A percentile compares a stretch with the other conserved stretches of the same genome.
Conservation (phyloP, 2,113 vertebrate genomes). For the Catagonus wagneri region DNA sequence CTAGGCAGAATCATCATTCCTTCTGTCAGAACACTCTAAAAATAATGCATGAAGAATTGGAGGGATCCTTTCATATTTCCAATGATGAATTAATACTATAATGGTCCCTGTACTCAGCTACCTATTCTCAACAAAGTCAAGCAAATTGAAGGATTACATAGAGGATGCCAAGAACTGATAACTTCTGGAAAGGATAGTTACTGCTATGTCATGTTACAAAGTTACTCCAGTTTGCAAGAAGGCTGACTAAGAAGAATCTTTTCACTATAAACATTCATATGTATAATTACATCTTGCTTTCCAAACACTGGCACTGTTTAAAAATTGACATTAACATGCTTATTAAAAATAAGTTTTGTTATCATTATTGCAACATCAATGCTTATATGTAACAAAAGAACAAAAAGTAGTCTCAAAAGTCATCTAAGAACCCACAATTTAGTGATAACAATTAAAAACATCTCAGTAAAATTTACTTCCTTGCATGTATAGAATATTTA, state of each 20-base stretch:
- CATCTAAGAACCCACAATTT: background rate
- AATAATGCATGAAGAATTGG: slow-evolving; percentile 76
- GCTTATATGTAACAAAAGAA: background rate
- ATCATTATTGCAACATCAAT: background rate
- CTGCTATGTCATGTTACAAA: slow-evolving; percentile 23
- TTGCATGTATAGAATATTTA: background rate
- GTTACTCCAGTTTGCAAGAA: background rate
- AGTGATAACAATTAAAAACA: background rate
- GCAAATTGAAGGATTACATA: slow-evolving; percentile 52
- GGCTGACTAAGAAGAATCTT: background rate
- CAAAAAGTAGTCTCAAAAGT: background rate
- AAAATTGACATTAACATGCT: background rate
- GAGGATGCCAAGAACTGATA: slow-evolving; percentile 57
- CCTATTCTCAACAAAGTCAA: slow-evolving; percentile 61
- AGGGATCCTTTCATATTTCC: slow-evolving; percentile 55
- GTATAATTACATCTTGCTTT: slow-evolving; percentile 8
- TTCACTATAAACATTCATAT: slow-evolving; percentile 12
- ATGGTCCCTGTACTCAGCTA: background rate
- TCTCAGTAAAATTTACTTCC: background rate
- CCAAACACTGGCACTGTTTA: background rate
- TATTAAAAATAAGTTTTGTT: background rate
- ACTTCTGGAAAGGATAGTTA: slow-evolving; percentile 23
- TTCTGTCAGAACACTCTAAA: slow-evolving; percentile 80
- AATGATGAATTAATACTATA: slow-evolving; percentile 67
- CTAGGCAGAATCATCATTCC: slow-evolving; percentile 64